A percentile compares a stretch with the other conserved stretches of the same genome.
Conservation (phyloP, 1,140 invertebrate species). For the Cyrtorhinus lividipennis region DNA sequence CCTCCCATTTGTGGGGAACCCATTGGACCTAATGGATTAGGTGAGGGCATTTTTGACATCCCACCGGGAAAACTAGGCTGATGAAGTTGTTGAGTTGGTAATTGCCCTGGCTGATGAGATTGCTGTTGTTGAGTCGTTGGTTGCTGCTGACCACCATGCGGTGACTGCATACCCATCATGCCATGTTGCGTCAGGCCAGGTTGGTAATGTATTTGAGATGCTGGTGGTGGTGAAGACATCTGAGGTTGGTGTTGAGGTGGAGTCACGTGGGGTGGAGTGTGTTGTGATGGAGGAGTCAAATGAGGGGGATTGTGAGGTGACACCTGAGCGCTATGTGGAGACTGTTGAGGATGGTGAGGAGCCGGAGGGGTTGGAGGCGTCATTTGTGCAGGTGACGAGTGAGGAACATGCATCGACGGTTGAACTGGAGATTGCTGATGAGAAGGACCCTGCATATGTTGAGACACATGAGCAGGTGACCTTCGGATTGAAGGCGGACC, state of each 20-base stretch:
- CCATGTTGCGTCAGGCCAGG: slow-evolving; percentile 11
- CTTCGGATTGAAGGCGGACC: slow-evolving; percentile 29
- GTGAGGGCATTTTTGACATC: background rate
- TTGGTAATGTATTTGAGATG: slow-evolving; percentile 29
- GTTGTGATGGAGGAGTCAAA: slow-evolving; percentile 8
- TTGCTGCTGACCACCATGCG: too few species aligned
- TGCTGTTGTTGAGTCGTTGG: slow-evolving; percentile 15
- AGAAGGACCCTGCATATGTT: slow-evolving; percentile 25
- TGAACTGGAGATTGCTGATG: slow-evolving; percentile 25
- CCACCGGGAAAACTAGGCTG: background rate
- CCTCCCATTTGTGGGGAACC: background rate
- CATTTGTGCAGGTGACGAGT: slow-evolving; percentile 5
- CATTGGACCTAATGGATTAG: background rate
- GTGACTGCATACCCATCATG: background rate
- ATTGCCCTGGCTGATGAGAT: background rate
- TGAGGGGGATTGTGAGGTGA: background rate
- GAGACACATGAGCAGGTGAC: slow-evolving; percentile 25
- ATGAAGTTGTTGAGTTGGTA: background rate
- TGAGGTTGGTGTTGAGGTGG: slow-evolving; percentile 21
- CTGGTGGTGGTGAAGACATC: slow-evolving; percentile 30
- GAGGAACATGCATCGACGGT: background rate
- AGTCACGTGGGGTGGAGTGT: slow-evolving; percentile 21
- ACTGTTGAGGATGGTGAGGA: slow-evolving; percentile 27
- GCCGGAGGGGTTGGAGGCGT: slow-evolving; percentile 26
- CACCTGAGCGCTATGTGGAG: slow-evolving; percentile 3